Evolutionary conservation across 2,888 invertebrate genomes (phyloP).

Genomic region (Erebia epiphron): DNA sequence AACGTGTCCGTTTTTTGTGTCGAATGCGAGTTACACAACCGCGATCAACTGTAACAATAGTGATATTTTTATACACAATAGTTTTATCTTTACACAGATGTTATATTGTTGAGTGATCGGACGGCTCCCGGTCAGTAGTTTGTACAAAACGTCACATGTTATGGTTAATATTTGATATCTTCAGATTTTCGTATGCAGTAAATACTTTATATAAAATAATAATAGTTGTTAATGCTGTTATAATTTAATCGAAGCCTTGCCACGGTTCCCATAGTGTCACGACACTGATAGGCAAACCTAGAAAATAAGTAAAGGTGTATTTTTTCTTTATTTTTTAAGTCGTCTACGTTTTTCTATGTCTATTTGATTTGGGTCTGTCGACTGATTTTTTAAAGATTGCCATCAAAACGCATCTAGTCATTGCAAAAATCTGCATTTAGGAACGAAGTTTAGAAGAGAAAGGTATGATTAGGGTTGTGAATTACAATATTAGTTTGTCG

Average conservation of each 20-base stretch:
- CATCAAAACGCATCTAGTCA: conserved; percentile 63
- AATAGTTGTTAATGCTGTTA: conserved; percentile 48
- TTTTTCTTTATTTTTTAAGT: conserved; percentile 41
- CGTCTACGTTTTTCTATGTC: conserved; percentile 34
- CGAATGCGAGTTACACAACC: conserved; percentile 55
- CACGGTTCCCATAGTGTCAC: conserved; percentile 45
- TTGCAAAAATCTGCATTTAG: conserved; percentile 58
- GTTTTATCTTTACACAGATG: conserved; percentile 80
- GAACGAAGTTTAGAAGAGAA: conserved; percentile 55
- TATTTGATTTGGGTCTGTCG: conserved; percentile 36
- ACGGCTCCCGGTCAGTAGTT: conserved; percentile 81
- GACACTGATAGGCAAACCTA: conserved; percentile 30
- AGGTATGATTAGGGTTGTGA: conserved; percentile 79
- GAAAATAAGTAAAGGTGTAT: conserved; percentile 48
- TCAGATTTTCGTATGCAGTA: conserved; percentile 56
- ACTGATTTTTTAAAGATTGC: conserved; percentile 55
- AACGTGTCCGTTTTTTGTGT: conserved; percentile 67
- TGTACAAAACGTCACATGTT: conserved; percentile 52
- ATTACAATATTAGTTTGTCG: conserved; percentile 72
- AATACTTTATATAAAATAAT: conserved; percentile 46
- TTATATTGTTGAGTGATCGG: conserved; percentile 79
- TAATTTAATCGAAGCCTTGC: conserved; percentile 53
- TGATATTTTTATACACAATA: conserved; percentile 82
- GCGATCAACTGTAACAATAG: conserved; percentile 65
- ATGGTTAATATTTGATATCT: conserved; percentile 54